These are phyloP conservation scores for Gobionotothen gibberifrons DNA, from an alignment of 2,797 vertebrate genomes.

Conservation along the genomic window DNA sequence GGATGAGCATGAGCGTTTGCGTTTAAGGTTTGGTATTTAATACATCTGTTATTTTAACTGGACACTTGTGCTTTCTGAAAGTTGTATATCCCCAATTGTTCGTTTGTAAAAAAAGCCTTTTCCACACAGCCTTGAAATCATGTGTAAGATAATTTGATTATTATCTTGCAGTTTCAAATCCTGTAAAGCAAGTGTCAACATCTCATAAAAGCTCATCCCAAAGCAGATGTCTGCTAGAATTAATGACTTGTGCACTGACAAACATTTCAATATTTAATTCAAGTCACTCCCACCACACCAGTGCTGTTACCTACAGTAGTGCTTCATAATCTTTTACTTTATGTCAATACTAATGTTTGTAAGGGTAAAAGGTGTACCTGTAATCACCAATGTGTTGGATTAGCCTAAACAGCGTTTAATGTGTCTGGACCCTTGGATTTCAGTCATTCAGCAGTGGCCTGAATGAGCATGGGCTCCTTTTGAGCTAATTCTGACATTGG, in stretches of 20 bases:
- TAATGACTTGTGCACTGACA: too few relatives aligned
- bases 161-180: too few relatives aligned
- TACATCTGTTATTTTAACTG: background rate
- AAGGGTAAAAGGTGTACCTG: background rate
- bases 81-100: background rate
- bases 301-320: background rate
- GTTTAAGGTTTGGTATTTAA: background rate
- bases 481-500: conserved; percentile 20
- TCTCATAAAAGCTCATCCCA: too few relatives aligned
- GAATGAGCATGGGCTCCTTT: conserved; percentile 16
- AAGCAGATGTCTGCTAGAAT: too few relatives aligned
- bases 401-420: conserved; percentile 6
- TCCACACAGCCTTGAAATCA: background rate
- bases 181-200: too few relatives aligned
- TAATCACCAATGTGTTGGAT: conserved; percentile 10
- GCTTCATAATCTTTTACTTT: background rate
- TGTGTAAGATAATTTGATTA: too few relatives aligned
- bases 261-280: too few relatives aligned
- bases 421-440: conserved; percentile 7
- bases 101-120: background rate
- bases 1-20: background rate
- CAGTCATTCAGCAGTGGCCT: background rate
- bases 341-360: background rate
- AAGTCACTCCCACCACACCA: background rate
- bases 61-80: background rate